Conservation (phyloP, 1,140 invertebrate species). For the Orius insidiosus region DNA sequence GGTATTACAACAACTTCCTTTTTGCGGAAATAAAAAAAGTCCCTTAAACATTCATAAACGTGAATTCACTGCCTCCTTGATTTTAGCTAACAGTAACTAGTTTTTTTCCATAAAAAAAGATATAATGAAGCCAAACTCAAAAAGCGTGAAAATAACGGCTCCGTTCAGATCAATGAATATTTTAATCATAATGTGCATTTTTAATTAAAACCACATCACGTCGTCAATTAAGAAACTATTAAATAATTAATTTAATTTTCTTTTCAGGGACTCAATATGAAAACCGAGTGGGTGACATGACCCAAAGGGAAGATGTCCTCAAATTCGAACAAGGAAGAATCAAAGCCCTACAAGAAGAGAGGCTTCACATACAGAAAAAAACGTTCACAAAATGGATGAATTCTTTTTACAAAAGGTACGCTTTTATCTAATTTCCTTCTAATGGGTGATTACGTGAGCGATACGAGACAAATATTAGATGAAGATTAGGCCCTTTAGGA, state of each 20-base stretch:
- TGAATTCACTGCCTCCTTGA: too few relatives aligned
- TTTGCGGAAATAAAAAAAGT: too few relatives aligned
- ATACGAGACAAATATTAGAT: too few relatives aligned
- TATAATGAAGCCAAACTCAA: background rate
- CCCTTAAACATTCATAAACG: too few relatives aligned
- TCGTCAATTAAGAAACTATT: background rate
- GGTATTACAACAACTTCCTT: too few relatives aligned
- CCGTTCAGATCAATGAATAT: background rate
- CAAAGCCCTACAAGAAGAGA: slow-evolving; percentile 88
- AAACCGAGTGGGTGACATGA: slow-evolving; percentile 38
- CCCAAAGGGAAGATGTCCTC: slow-evolving; percentile 71
- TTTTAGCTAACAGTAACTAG: too few relatives aligned
- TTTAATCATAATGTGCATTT: background rate
- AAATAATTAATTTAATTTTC: slow-evolving; percentile 3
- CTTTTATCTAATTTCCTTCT: too few relatives aligned
- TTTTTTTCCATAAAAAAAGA: too few relatives aligned
- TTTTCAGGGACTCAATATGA: slow-evolving; percentile 21
- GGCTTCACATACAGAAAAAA: slow-evolving; percentile 96
- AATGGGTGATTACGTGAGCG: too few relatives aligned
- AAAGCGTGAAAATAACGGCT: background rate
- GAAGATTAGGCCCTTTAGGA: too few relatives aligned
- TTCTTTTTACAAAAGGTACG: slow-evolving; percentile 82
- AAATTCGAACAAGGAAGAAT: slow-evolving; percentile 95
- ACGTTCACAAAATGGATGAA: slow-evolving; percentile 99
- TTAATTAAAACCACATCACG: background rate